Base-by-base conservation (phyloP, 2,797 vertebrate genomes). In the Pangasius mekongensis region DNA sequence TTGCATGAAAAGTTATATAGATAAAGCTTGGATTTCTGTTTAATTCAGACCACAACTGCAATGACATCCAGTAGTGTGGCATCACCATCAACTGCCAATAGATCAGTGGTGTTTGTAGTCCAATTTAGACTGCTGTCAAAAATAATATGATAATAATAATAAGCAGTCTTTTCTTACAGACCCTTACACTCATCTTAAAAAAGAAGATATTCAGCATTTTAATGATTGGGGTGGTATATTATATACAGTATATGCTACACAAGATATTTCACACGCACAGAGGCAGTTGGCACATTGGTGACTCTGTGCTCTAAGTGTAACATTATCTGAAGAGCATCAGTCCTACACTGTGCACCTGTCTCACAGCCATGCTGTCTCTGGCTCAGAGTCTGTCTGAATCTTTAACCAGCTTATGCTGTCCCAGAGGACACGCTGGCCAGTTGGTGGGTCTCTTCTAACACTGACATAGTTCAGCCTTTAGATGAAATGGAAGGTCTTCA, bases 341-440 rank as follows among this genome's bases (percentile, higher is more conserved):
- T 86, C 87, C 60, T 90, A 47, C 71, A 49, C 56, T 76, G 43
- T 36, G 71, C 81, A 90, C 90, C 86, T 90, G 83, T 88, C 62
- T 86, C 54, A 24, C 9, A 54, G 43, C 16, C 43, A 58, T 80
- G 86, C 74, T 69, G 77, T 60, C 66, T 85, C 62, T 77, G 33
- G 66, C 76, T 64, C 52, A 89, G 14, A 77, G 43, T 36, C 36
- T 66, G 80, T 69, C 74, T 80, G 62, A 66, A 69, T 66, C 43
- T 86, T 89, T 86, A 54, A 88, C 89, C 92, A 91, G 87, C 89
- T 91, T 66, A 81, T 87, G 39, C 62, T 58, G 24, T 85, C 89
- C 85, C 85, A 83, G 84, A 89, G 85, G 89, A 87, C 77, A 67
- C 7, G 49, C 67, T 76, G 81, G 6, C 86, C 88, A 87, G 62